Conservation (phyloP, 2,113 vertebrate genomes). For the Triplophysa siluroides region DNA sequence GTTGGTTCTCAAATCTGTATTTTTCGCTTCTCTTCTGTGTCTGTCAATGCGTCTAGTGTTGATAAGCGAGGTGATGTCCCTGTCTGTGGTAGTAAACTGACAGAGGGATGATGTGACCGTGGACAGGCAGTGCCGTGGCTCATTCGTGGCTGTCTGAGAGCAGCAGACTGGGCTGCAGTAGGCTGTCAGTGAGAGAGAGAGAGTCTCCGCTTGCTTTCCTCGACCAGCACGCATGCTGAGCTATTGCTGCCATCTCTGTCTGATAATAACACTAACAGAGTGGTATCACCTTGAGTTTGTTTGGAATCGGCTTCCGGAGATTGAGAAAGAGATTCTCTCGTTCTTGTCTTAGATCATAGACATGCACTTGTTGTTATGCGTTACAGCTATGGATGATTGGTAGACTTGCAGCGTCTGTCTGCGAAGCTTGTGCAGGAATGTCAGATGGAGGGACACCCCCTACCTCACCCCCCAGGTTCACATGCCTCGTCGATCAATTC, state of each 20-base stretch:
- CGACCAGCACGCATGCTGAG: not conserved
- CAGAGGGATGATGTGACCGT: conserved; percentile 8
- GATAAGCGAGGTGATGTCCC: conserved; percentile 36
- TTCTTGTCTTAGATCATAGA: not conserved
- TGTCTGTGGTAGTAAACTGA: conserved; percentile 36
- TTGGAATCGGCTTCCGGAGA: not conserved
- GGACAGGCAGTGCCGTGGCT: conserved; percentile 19
- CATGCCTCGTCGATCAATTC: conserved; percentile 3
- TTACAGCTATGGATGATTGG: not conserved
- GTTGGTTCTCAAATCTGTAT: conserved; percentile 71
- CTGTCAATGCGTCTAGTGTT: not conserved
- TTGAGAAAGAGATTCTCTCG: not conserved
- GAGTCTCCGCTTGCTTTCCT: conserved; percentile 1
- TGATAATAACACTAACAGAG: not conserved
- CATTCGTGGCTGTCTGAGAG: conserved; percentile 19
- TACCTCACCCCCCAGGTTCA: not conserved
- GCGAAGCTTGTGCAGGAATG: conserved; percentile 1
- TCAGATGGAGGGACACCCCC: conserved; percentile 20
- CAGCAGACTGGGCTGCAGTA: conserved; percentile 3
- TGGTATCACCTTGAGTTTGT: not conserved
- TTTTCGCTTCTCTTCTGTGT: not conserved
- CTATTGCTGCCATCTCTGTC: not conserved
- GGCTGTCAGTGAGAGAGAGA: conserved; percentile 27
- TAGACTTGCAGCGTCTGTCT: not conserved
- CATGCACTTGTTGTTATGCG: conserved; percentile 14